Conservation (phyloP, 2,797 vertebrate genomes). For the Nannoperca australis region DNA sequence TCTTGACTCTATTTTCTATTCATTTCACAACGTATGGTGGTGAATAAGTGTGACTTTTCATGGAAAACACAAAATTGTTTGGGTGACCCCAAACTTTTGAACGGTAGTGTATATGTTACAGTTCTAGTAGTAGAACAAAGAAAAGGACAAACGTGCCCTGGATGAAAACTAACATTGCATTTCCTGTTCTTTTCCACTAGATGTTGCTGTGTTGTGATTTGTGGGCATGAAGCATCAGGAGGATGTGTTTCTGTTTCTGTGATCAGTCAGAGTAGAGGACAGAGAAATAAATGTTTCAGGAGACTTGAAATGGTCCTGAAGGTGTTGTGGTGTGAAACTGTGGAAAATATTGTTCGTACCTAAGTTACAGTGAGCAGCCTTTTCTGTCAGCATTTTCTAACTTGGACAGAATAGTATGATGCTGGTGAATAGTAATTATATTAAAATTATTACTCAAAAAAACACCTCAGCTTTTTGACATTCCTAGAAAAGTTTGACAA, state of each 20-base stretch:
- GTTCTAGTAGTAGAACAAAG: background rate
- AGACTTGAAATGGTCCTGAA: background rate
- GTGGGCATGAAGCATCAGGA: background rate
- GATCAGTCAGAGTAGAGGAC: background rate
- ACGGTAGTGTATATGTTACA: too few species aligned
- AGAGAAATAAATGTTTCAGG: background rate
- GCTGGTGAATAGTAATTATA: too few species aligned
- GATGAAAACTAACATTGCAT: background rate
- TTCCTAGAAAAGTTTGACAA: background rate
- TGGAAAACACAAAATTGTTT: too few species aligned
- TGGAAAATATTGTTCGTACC: background rate
- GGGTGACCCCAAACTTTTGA: too few species aligned
- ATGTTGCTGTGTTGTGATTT: slow-evolving; percentile 50
- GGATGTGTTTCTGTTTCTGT: slow-evolving; percentile 22
- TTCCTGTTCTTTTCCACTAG: slow-evolving; percentile 55
- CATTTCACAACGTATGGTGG: too few species aligned
- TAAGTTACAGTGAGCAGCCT: background rate
- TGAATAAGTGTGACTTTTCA: too few species aligned
- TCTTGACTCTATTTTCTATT: too few species aligned
- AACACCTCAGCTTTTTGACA: background rate
- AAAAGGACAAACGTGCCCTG: background rate
- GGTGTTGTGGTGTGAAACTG: background rate
- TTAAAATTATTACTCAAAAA: too few species aligned
- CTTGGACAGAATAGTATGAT: background rate
- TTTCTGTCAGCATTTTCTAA: background rate